Percentiles rank a stretch among this genome's conserved stretches.
phyloP scores from a whole-genome alignment of 92 coral and sea anemone genomes.

The Blastomussa wellsi region DNA sequence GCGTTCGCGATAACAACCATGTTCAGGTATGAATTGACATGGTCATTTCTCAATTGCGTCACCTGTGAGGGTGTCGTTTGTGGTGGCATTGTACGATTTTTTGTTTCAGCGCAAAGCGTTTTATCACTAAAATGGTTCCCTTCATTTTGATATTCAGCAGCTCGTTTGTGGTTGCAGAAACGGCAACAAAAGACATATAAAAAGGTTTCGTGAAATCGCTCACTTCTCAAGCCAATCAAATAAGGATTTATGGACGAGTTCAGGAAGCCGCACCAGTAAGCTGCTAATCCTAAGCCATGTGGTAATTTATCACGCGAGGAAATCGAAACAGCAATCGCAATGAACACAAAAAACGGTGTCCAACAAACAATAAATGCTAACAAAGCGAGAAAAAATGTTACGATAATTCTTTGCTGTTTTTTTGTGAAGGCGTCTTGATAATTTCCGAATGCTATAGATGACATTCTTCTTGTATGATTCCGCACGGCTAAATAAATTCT shows the following conservation, averaged over 20 bases:
- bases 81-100: neutral
- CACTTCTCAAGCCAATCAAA: slow-evolving; percentile 78
- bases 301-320: slow-evolving; percentile 61
- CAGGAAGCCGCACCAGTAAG: slow-evolving; percentile 83
- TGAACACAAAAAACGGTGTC: slow-evolving; percentile 78
- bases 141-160: neutral
- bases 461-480: slow-evolving; percentile 68
- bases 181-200: slow-evolving; percentile 52
- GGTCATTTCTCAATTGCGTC: neutral
- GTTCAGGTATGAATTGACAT: neutral
- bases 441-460: slow-evolving; percentile 55
- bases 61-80: neutral
- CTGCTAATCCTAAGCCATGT: slow-evolving; percentile 79
- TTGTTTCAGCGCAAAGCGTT: slow-evolving; percentile 6
- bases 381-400: slow-evolving; percentile 81
- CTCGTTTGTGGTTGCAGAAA: neutral
- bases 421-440: slow-evolving; percentile 41
- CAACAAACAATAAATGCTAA: slow-evolving; percentile 79
- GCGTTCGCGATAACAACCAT: neutral
- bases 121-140: neutral
- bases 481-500: slow-evolving; percentile 65
- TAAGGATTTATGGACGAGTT: slow-evolving; percentile 84
- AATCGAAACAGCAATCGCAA: slow-evolving; percentile 69
- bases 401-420: slow-evolving; percentile 56
- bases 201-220: slow-evolving; percentile 64